Conservation (phyloP, 2,888 invertebrate species). For the Dryobotodes eremita region DNA sequence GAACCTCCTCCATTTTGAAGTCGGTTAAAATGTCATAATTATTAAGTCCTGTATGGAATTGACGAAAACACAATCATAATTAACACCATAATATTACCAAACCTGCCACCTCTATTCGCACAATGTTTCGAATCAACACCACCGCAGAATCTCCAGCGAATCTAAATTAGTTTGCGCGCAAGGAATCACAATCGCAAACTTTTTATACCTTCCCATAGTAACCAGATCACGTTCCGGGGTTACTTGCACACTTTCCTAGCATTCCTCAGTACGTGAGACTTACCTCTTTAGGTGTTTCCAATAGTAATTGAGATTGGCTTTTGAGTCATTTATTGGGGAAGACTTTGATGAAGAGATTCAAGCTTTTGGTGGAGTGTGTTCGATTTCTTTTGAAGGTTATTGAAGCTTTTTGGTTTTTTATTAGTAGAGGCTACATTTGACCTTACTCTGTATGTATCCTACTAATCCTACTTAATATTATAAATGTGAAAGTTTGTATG, state of each 20-base stretch:
- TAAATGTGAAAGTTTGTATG: too few species aligned
- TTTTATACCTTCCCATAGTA: conserved; percentile 76
- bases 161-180: conserved; percentile 84
- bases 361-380: conserved; percentile 2
- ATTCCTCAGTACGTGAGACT: conserved; percentile 77
- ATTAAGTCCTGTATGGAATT: too few species aligned
- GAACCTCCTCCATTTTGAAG: too few species aligned
- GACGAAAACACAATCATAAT: neutral
- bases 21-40: too few species aligned
- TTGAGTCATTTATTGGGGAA: conserved; percentile 50
- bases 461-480: too few species aligned
- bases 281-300: conserved; percentile 62
- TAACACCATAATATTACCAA: neutral
- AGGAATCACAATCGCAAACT: conserved; percentile 81
- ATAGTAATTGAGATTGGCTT: conserved; percentile 50
- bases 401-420: neutral
- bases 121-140: conserved; percentile 55
- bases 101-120: conserved; percentile 56
- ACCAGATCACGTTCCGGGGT: conserved; percentile 79
- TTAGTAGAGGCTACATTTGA: too few species aligned
- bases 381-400: neutral
- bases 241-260: conserved; percentile 82
- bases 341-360: conserved; percentile 26
- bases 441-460: too few species aligned
- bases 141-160: conserved; percentile 81